Percentiles rank a stretch among this genome's conserved stretches.
Conservation (phyloP, 2,113 vertebrate species). For the Tachysurus fulvidraco region DNA sequence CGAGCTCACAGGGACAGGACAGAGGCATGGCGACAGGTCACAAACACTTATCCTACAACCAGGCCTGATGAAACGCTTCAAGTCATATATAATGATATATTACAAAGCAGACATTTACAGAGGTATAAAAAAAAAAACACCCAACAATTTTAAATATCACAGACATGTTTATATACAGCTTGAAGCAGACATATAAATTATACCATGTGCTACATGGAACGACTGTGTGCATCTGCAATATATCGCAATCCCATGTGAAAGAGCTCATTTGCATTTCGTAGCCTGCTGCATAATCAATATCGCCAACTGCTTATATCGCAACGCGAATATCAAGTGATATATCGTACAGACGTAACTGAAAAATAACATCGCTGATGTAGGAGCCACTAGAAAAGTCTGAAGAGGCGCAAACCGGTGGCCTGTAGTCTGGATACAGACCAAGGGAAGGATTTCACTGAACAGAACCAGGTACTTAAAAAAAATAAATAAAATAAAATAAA, state of each 20-base stretch:
- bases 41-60: neutral
- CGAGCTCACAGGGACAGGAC: conserved; percentile 1
- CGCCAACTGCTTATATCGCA: neutral
- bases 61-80: neutral
- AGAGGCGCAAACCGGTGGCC: neutral
- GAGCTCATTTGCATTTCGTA: neutral
- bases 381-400: neutral
- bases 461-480: neutral
- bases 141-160: neutral
- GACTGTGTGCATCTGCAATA: neutral
- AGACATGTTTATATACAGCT: neutral
- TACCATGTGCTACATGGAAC: neutral
- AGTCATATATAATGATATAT: neutral
- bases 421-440: neutral
- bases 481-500: neutral
- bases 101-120: neutral
- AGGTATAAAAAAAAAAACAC: neutral
- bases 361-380: neutral
- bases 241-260: neutral
- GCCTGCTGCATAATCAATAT: neutral
- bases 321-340: neutral
- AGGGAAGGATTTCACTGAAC: neutral
- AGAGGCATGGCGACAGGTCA: neutral
- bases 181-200: neutral
- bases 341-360: neutral